phyloP scores from a whole-genome alignment of 2,797 vertebrate species.

The Phataginus tricuspis region DNA sequence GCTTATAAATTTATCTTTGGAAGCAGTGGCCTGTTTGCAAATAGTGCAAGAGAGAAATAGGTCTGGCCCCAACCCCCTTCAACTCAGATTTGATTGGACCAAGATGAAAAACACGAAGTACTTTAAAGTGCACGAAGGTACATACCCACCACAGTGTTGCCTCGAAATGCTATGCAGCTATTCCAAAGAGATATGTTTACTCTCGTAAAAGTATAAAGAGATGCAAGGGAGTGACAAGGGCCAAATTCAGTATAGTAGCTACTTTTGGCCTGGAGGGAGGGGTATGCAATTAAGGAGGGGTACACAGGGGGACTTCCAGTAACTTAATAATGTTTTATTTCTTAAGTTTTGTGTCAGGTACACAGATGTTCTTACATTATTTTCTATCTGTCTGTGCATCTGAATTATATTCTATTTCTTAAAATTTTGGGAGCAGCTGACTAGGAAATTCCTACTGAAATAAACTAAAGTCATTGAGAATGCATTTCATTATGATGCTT shows the following conservation, averaged over 20 bases:
- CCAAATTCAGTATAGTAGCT: not conserved
- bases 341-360: conserved; percentile 21
- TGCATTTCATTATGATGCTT: conserved; percentile 35
- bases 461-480: conserved; percentile 27
- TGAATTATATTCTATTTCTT: conserved; percentile 30
- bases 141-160: not conserved
- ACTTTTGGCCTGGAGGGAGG: not conserved
- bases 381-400: not conserved
- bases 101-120: conserved; percentile 47
- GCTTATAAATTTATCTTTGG: conserved; percentile 58
- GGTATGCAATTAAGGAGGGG: not conserved
- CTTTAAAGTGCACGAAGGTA: conserved; percentile 10
- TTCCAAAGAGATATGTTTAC: conserved; percentile 39
- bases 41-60: conserved; percentile 33
- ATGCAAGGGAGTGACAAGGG: conserved; percentile 20
- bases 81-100: not conserved
- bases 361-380: not conserved
- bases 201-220: conserved; percentile 18
- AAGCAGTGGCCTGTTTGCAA: conserved; percentile 46
- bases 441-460: conserved; percentile 27
- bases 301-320: not conserved
- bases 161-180: not conserved
- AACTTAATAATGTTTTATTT: conserved; percentile 39
- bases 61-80: not conserved
- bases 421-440: not conserved